Conservation (phyloP, 2,888 invertebrate genomes). For the Scaptomyza parva region DNA sequence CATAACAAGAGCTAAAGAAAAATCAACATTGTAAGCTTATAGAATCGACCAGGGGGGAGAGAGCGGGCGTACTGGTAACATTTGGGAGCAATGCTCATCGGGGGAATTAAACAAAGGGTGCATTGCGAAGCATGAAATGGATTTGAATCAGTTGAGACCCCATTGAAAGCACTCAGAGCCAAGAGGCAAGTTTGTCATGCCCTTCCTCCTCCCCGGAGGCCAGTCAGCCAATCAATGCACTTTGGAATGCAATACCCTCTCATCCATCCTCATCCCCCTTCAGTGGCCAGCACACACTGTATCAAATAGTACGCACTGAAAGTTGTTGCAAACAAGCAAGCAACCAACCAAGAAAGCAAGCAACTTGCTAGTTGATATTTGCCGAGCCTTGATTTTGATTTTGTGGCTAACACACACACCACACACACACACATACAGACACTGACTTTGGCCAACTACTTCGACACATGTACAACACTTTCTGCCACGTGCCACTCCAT, state of each 20-base stretch:
- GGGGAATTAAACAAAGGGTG: slow-evolving; percentile 22
- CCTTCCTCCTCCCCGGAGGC: slow-evolving; percentile 3
- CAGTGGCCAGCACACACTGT: background rate
- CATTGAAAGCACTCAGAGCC: slow-evolving; percentile 7
- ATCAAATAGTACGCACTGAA: slow-evolving; percentile 40
- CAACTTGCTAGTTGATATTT: slow-evolving; percentile 59
- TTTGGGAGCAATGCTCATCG: slow-evolving; percentile 13
- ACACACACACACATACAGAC: background rate
- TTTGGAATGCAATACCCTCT: slow-evolving; percentile 20
- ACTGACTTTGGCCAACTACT: too few relatives aligned
- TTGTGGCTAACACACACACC: slow-evolving; percentile 27
- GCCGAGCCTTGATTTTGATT: slow-evolving; percentile 50
- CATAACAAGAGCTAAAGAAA: background rate
- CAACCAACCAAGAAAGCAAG: slow-evolving; percentile 52
- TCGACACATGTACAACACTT: background rate
- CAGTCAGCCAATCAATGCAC: slow-evolving; percentile 34
- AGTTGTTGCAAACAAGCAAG: slow-evolving; percentile 59
- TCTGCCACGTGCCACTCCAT: slow-evolving; percentile 22
- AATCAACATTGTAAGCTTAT: slow-evolving; percentile 13
- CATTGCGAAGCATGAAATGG: slow-evolving; percentile 22
- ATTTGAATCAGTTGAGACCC: slow-evolving; percentile 12
- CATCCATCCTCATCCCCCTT: background rate
- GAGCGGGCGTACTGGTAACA: background rate
- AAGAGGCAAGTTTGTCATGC: slow-evolving; percentile 25
- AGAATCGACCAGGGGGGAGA: background rate